Evolutionary conservation across 2,888 invertebrate species (phyloP).

Genomic region (Caenorhabditis zanzibari): DNA sequence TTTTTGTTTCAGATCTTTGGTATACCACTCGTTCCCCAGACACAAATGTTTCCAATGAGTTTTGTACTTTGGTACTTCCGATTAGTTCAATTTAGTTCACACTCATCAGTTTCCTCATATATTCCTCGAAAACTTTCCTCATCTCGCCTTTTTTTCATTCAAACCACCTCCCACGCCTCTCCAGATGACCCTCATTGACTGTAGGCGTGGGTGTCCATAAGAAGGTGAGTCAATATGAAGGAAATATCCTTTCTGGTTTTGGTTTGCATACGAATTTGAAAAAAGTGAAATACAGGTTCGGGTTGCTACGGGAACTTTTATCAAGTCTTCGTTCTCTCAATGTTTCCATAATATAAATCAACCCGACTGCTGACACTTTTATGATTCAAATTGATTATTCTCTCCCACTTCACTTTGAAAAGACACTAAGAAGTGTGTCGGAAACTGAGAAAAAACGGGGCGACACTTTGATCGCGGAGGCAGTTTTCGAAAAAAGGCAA

Average conservation of each 20-base stretch:
- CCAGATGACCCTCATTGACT: slow-evolving; percentile 56
- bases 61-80: slow-evolving; percentile 23
- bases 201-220: slow-evolving; percentile 54
- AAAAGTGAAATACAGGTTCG: not conserved
- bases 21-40: not conserved
- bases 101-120: slow-evolving; percentile 13
- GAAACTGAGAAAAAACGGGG: slow-evolving; percentile 18
- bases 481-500: slow-evolving; percentile 14
- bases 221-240: slow-evolving; percentile 39
- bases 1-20: not conserved
- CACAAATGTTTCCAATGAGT: not conserved
- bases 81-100: slow-evolving; percentile 22
- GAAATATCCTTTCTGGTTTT: slow-evolving; percentile 17
- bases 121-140: slow-evolving; percentile 11
- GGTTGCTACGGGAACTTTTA: slow-evolving; percentile 33
- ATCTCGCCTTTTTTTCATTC: not conserved
- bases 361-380: slow-evolving; percentile 33
- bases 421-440: slow-evolving; percentile 42
- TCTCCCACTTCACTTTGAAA: slow-evolving; percentile 24
- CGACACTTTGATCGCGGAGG: slow-evolving; percentile 46
- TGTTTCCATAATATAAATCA: slow-evolving; percentile 49
- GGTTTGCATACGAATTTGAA: slow-evolving; percentile 22
- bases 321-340: slow-evolving; percentile 18
- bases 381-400: slow-evolving; percentile 35
- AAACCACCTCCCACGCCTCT: slow-evolving; percentile 44